These are phyloP conservation scores for Pheosia gnoma DNA, from an alignment of 2,888 invertebrate species.

Conservation along the genomic window DNA sequence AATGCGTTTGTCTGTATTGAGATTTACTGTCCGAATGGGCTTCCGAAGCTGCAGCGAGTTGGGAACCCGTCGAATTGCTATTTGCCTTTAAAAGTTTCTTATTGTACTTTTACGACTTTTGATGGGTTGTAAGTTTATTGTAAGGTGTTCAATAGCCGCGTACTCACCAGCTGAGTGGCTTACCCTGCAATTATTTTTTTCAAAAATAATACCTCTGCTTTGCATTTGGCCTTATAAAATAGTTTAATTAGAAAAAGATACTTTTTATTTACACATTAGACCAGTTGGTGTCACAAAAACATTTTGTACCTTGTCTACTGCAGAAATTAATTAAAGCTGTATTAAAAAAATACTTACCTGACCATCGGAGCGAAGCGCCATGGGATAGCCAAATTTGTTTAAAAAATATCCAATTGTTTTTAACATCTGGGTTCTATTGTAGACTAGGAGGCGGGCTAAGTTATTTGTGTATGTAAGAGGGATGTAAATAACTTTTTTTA, in stretches of 20 bases:
- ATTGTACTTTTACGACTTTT: constrained; percentile 3
- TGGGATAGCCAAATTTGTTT: constrained; percentile 40
- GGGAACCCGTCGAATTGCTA: constrained; percentile 21
- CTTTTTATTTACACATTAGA: too few species aligned
- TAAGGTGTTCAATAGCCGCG: not conserved
- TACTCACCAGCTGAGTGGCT: too few species aligned
- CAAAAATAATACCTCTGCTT: too few species aligned
- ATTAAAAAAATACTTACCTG: constrained; percentile 73
- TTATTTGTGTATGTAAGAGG: not conserved
- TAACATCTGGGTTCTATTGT: constrained; percentile 59
- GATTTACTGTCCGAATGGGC: constrained; percentile 61
- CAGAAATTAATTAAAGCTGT: constrained; percentile 49
- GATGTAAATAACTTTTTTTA: not conserved
- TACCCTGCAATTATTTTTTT: too few species aligned
- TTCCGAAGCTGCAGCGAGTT: constrained; percentile 21
- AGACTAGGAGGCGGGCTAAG: constrained; percentile 40
- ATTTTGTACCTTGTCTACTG: constrained; percentile 1
- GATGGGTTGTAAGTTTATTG: constrained; percentile 3
- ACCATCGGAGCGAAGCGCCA: constrained; percentile 16
- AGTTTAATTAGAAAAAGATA: too few species aligned
- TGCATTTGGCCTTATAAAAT: too few species aligned
- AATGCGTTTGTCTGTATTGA: constrained; percentile 63
- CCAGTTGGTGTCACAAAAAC: not conserved
- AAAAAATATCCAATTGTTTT: constrained; percentile 41
- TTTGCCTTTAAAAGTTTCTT: constrained; percentile 4